Evolutionary conservation across 2,113 vertebrate species (phyloP), one percentile per base, ranked within the genome.

Genomic region (Narcine bancroftii): DNA sequence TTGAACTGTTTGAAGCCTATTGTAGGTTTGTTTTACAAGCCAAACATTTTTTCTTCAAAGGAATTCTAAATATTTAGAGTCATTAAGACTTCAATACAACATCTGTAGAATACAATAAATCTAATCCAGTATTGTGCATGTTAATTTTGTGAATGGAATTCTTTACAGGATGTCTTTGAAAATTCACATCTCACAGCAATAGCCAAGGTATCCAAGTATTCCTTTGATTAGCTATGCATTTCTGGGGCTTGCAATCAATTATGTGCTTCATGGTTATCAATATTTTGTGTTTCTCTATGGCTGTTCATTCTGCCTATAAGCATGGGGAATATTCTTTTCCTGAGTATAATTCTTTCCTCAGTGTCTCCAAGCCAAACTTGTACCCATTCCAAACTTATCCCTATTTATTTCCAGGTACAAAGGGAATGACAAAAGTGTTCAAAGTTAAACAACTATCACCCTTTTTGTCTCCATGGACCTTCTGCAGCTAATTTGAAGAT

Each of bases 121-220:
- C 45, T 79, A 24, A 47, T 2, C 42, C 42, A 1, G 24, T 39
- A 79, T 47, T 26, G 76, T 47, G 45, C 76, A 79, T 29, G 21
- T 47, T 79, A 79, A 79, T 79, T n/a, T 79, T 79, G 76, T 47
- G 76, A 79, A 79, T 79, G 24, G 76, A 79, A 79, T 47, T 79
- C 24, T 79, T 79, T 79, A 26, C 76, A 79, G 29, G 39, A 79
- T 29, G 21, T 79, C 45, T 45, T 47, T 26, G 29, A 81, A 3
- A 50, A 81, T 29, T 81, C 77, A 21, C 26, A 26, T 26, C 26
- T 26, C 47, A 53, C 45, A 83, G 26, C 79, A 83, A 13, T 2
- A 83, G 50, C 47, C 11, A 45, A 81, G 45, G 47, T 3, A 10
- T 53, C 13, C 72, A 75, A 6, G n/a, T 36, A 3, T 3, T 77